Evolutionary conservation across 2,797 vertebrate genomes (phyloP), one percentile per base, ranked within the genome.

Genomic region (Falco rusticolus): DNA sequence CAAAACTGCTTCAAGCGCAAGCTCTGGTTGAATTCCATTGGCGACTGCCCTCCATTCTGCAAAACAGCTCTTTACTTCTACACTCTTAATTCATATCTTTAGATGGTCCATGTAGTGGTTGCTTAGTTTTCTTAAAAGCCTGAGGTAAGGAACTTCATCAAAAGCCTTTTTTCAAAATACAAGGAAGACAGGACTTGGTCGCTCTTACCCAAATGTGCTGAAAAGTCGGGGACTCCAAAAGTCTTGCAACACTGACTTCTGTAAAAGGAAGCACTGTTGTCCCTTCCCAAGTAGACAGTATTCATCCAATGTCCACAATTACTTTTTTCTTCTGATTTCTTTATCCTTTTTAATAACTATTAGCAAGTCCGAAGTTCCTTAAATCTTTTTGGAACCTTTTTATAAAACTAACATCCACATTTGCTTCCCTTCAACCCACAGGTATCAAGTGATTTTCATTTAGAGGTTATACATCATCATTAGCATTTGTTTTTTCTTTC

Each of bases 1-100:
- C n/a, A 45, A 50, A 87, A 76, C 2, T 19, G 26, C 11, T n/a
- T 53, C 0, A 0, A 74, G 26, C 22, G 26, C 28, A 66, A 10
- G 13, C 13, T 76, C 59, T 72, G 64, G 24, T 61, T 28, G 11
- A 50, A 59, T 83, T 77, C 25, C 13, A 5, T 3, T 59, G 16
- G 29, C 47, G 29, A 45, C 19, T 3, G 16, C 18, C 4, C 4
- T 50, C 19, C 16, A 4, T n/a, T 80, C 5, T 37, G 10, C 0
- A 0, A 88, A 81, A 59, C 8, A 45, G 9, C 12, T 81, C 24
- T 56, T 89, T 77, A 63, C 11, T 66, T 7, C 47, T 19, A 5
- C 0, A 0, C 5, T 59, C 25, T 53, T 26, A 64, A 51, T 68
- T 78, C 3, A 12, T 43, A 31, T 14, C 2, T 84, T 87, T 34